Percentiles rank a stretch among this genome's conserved stretches.
Conservation (phyloP, 2,113 vertebrate species). For the Notarius quadriscutis region DNA sequence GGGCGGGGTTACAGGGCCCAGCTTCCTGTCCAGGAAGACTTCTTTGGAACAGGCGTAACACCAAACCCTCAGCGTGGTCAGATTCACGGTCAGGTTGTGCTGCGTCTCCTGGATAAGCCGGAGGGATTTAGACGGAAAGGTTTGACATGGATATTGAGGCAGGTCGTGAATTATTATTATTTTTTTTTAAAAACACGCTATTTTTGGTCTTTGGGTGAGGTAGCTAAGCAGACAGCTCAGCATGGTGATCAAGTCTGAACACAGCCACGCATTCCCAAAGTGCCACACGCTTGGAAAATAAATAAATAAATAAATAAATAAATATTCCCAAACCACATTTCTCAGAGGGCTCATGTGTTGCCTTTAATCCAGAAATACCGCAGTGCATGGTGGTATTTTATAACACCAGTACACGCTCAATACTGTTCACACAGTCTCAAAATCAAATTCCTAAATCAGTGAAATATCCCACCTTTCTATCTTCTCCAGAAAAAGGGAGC, state of each 20-base stretch:
- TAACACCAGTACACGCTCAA: not conserved
- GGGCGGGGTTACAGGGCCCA: slow-evolving; percentile 77
- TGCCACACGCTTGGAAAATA: not conserved
- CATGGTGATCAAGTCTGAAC: too few species aligned
- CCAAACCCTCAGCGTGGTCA: slow-evolving; percentile 96
- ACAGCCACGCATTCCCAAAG: not conserved
- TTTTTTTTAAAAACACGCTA: not conserved
- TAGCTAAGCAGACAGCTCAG: too few species aligned
- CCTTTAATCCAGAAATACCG: not conserved
- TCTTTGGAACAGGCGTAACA: slow-evolving; percentile 97
- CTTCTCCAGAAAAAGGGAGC: not conserved
- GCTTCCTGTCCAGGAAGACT: slow-evolving; percentile 93
- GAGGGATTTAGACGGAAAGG: not conserved
- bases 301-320: not conserved
- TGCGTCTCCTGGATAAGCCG: slow-evolving; percentile 79
- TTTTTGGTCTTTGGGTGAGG: not conserved
- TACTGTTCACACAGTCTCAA: not conserved
- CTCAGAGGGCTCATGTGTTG: not conserved
- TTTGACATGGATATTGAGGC: not conserved
- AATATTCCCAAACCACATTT: not conserved
- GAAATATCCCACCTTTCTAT: not conserved
- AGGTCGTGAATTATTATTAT: too few species aligned
- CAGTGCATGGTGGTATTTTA: not conserved
- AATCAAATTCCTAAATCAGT: not conserved
- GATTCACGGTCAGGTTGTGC: slow-evolving; percentile 95